Conservation (phyloP, 1,140 invertebrate species). For the Gerris buenoi region DNA sequence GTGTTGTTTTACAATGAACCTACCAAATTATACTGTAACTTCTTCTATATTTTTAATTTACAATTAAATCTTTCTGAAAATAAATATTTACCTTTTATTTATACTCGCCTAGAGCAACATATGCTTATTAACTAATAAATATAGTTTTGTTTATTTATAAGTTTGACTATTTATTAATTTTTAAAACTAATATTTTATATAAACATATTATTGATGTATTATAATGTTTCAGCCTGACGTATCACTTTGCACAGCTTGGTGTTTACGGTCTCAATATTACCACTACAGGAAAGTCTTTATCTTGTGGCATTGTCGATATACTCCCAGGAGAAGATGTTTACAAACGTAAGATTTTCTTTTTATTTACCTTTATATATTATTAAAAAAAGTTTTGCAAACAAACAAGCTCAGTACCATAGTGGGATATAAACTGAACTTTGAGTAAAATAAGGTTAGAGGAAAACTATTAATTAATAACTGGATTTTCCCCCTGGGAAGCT, state of each 20-base stretch:
- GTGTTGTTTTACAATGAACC: too few species aligned
- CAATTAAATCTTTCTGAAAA: background rate
- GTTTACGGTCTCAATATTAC: background rate
- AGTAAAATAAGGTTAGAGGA: too few species aligned
- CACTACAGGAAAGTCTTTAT: background rate
- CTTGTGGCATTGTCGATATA: background rate
- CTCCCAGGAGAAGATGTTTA: background rate
- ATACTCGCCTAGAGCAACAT: background rate
- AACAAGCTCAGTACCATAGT: background rate
- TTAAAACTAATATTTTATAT: background rate
- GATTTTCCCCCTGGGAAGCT: background rate
- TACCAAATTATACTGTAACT: too few species aligned
- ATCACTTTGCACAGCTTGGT: background rate
- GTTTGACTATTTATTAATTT: background rate
- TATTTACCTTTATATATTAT: background rate
- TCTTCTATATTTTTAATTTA: background rate
- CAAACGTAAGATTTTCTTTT: background rate
- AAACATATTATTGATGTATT: background rate
- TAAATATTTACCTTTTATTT: background rate
- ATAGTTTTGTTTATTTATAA: background rate
- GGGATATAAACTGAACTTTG: too few species aligned
- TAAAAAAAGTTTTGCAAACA: background rate
- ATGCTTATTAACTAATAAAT: background rate
- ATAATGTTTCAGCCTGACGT: background rate
- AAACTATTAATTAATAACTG: background rate